phyloP scores from a whole-genome alignment of 2,113 vertebrate species.

The Sander vitreus region DNA sequence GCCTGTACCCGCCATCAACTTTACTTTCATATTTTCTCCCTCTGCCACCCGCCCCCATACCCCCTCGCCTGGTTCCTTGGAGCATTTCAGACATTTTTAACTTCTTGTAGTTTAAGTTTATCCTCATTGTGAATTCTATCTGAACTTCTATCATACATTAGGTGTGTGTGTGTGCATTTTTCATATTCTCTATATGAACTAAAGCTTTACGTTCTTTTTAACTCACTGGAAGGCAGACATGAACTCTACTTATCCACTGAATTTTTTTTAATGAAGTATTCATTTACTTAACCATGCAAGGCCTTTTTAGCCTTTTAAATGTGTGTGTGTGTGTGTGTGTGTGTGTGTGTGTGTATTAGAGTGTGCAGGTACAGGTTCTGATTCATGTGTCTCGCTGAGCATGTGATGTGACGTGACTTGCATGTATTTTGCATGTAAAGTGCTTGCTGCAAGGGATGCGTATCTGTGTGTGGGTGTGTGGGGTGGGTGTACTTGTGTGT shows the following conservation, averaged over 20 bases:
- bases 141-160: conserved; percentile 12
- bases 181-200: neutral
- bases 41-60: neutral
- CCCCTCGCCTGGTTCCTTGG: neutral
- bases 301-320: conserved; percentile 20
- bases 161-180: neutral
- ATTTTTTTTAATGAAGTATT: conserved; percentile 60
- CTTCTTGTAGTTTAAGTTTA: conserved; percentile 20
- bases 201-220: conserved; percentile 9
- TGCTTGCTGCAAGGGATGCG: neutral
- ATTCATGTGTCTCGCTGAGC: conserved; percentile 42
- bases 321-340: conserved; percentile 4
- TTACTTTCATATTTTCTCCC: conserved; percentile 48
- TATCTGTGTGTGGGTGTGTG: neutral
- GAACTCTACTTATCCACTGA: conserved; percentile 7
- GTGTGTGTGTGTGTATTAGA: neutral
- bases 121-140: conserved; percentile 25
- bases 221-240: neutral
- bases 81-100: conserved; percentile 32
- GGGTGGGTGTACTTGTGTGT: neutral
- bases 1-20: conserved; percentile 55
- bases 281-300: neutral
- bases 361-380: neutral
- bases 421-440: conserved; percentile 65
- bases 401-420: conserved; percentile 55